These are phyloP conservation scores for Cossypha heuglini DNA, from an alignment of 2,797 vertebrate genomes.

Conservation along the genomic window DNA sequence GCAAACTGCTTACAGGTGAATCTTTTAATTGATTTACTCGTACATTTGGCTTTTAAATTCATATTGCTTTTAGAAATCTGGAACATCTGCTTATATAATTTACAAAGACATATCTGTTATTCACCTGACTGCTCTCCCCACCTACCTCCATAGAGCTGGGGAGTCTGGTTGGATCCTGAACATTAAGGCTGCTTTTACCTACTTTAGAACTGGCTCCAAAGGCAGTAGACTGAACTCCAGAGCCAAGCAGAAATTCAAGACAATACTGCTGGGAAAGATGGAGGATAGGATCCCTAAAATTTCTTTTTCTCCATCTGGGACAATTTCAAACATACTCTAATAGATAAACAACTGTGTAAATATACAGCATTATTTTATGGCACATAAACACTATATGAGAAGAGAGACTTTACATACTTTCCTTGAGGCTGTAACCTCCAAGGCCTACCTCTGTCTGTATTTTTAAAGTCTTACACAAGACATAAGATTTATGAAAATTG, in stretches of 20 bases:
- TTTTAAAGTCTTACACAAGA: background rate
- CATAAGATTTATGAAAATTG: background rate
- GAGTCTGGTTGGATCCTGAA: background rate
- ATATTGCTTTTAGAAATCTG: background rate
- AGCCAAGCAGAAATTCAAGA: background rate
- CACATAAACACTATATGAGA: background rate
- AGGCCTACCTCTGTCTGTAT: background rate
- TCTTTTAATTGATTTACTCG: conserved; percentile 24
- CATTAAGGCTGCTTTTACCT: background rate
- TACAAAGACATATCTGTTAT: background rate
- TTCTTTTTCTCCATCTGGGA: background rate
- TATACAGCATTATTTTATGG: background rate
- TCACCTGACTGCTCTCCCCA: background rate
- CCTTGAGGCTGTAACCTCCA: background rate
- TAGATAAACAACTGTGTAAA: background rate
- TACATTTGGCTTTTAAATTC: conserved; percentile 27
- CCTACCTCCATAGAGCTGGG: accelerated
- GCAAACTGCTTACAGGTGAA: conserved; percentile 13
- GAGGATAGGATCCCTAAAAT: background rate
- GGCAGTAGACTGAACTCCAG: background rate
- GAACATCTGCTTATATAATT: background rate
- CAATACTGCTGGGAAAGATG: background rate
- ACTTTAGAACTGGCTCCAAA: background rate
- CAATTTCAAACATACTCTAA: background rate
- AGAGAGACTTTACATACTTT: background rate